phyloP scores from a whole-genome alignment of 2,888 invertebrate species.

The Furcula furcula region DNA sequence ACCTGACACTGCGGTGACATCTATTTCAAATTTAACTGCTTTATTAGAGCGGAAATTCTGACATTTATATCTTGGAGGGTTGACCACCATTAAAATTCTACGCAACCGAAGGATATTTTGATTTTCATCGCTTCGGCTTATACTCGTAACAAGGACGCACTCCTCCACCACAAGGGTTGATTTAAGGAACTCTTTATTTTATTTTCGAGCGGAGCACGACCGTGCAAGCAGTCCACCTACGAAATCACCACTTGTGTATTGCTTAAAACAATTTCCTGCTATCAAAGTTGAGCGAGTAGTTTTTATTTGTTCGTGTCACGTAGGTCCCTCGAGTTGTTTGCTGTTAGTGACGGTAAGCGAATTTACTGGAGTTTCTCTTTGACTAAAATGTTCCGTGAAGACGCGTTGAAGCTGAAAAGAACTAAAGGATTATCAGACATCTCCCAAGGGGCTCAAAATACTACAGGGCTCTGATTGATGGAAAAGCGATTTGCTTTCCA shows the following conservation, averaged over 20 bases:
- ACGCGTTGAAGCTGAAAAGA: no score
- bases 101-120: not conserved
- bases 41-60: no score
- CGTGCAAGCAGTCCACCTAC: slow-evolving; percentile 46
- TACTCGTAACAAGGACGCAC: no score
- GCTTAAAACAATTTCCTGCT: slow-evolving; percentile 67
- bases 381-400: slow-evolving; percentile 38
- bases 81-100: not conserved
- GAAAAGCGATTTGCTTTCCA: no score
- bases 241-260: slow-evolving; percentile 56
- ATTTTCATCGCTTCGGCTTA: no score
- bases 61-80: no score
- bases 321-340: slow-evolving; percentile 62
- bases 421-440: no score
- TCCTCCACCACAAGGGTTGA: not conserved
- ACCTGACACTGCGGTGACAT: no score
- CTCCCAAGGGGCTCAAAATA: no score
- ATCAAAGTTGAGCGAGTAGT: slow-evolving; percentile 63
- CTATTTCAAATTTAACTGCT: no score
- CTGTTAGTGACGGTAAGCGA: slow-evolving; percentile 65
- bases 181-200: slow-evolving; percentile 11
- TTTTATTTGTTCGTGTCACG: slow-evolving; percentile 67
- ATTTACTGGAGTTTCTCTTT: slow-evolving; percentile 50
- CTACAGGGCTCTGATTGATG: no score
- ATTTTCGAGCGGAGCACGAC: slow-evolving; percentile 33